Base-by-base conservation (phyloP, 2,888 invertebrate genomes). In the Lasiommata megera region DNA sequence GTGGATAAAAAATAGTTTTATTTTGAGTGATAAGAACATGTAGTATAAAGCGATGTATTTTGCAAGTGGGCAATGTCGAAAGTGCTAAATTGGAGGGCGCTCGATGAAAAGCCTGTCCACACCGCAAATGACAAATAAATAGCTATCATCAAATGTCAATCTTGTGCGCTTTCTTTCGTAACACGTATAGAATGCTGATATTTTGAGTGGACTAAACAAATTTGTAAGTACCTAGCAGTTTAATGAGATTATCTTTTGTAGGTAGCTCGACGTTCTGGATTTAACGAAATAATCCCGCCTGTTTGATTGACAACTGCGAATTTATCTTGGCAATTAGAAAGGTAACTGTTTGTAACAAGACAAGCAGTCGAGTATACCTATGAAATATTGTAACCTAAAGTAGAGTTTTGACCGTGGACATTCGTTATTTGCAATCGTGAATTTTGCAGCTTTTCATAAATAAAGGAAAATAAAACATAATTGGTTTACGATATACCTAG, bases 101-200 rank as follows among this genome's bases (percentile, higher is more conserved):
- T 53, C 53, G 54, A 58, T 61, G 63, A 63, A 58, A 63, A 58
- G 56, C 50, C 50, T 9, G 29, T 68, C 70, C 68, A 69, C 62
- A 50, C 64, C 60, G 67, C 83, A 82, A 86, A 86, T 70, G 86
- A 84, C 78, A 82, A 78, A 80, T 80, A 84, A 85, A 86, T 85
- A 74, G 74, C 79, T 63, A 74, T 76, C 79, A 85, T 86, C 84
- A 85, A 80, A 84, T 76, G 71, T 76, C 79, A 72, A 84, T 87
- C 79, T 81, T 73, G 68, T 68, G 67, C 64, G 63, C 62, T 64
- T 61, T 71, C 77, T 82, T 81, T 78, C 79, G 70, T 71, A 74
- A 79, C 47, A 54, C 40, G 55, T 14, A 16, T 17, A 43, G 58
- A 54, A 51, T 46, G 55, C 50, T 58, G 61, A 56, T 56, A 54